Percentiles rank a stretch among this genome's conserved stretches.
Conservation (phyloP, 2,113 vertebrate genomes). For the Rhagologus leucostigma region DNA sequence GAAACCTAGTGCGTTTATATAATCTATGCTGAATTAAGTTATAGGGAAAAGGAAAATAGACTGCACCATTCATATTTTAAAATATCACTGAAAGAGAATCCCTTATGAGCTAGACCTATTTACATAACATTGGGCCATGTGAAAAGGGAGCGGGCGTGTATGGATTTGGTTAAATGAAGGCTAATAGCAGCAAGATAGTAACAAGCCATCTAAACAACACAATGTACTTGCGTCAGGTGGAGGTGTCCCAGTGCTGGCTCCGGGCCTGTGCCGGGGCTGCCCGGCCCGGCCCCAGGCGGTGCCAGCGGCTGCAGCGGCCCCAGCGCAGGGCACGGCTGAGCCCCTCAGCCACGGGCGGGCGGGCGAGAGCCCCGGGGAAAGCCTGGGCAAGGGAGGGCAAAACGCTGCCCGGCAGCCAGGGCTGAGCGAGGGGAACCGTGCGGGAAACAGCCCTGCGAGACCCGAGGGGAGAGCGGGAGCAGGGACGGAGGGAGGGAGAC, state of each 20-base stretch:
- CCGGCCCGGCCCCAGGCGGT: neutral
- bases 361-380: neutral
- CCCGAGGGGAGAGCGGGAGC: neutral
- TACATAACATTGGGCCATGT: neutral
- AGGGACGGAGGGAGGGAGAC: neutral
- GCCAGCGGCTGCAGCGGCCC: neutral
- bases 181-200: neutral
- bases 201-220: neutral
- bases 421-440: neutral
- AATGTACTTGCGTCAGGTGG: rapidly evolving
- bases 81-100: neutral
- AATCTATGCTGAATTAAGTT: neutral
- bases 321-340: neutral
- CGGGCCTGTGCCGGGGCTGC: rapidly evolving
- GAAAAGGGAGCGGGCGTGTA: neutral
- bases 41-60: neutral
- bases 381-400: neutral
- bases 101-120: neutral
- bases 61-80: neutral
- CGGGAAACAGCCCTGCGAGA: neutral
- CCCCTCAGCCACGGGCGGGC: neutral
- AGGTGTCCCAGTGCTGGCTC: rapidly evolving
- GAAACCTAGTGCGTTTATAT: neutral
- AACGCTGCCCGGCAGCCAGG: neutral
- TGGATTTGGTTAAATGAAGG: neutral